Evolutionary conservation across 1,140 invertebrate species (phyloP), one percentile per base, ranked within the genome.

Genomic region (Sycophila sp.): DNA sequence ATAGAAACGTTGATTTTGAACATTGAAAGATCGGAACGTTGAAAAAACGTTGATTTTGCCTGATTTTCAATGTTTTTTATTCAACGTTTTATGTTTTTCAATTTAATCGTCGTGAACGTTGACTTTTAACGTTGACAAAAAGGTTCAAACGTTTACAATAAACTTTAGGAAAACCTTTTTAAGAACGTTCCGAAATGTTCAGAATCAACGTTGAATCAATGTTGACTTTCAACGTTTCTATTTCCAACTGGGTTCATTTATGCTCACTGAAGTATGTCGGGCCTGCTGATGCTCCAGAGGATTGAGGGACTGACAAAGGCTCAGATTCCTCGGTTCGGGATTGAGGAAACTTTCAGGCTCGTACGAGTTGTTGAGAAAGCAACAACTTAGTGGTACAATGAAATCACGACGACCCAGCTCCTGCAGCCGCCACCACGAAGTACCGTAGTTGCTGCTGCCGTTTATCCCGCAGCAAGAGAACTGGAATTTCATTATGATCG

Each of bases 381-480:
- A 96, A 79, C 94, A 96, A 38, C 91, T 92, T n/a, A 91, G 86
- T 24, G 93, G 93, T 15, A 95, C 92, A 0, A 91, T 86, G 76
- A 94, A 85, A 19, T 92, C 91, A 60, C 89, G 87, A 68, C 91
- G 88, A 0, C 93, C 91, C 38, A 92, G 87, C 74, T 91, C 88
- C 74, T 92, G 89, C n/a, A 94, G 84, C 65, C 92, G 88, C 94
- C 94, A 96, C 76, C 91, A 83, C 1, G 94, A 94, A 64, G 92
- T 93, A 71, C 92, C 91, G 82, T 94, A 96, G 87, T 96, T 94
- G 51, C 89, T 88, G 2, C 92, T 91, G 72, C 90, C 91, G 30
- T 90, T 89, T 77, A 95, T 92, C 10, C 94, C 95, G 81, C 95
- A 96, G 78, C 95, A 96, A 66, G 92, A 88, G 77, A 95, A 92